phyloP scores from a whole-genome alignment of 2,888 invertebrate species.

The Lepidocyrtinus sp. region DNA sequence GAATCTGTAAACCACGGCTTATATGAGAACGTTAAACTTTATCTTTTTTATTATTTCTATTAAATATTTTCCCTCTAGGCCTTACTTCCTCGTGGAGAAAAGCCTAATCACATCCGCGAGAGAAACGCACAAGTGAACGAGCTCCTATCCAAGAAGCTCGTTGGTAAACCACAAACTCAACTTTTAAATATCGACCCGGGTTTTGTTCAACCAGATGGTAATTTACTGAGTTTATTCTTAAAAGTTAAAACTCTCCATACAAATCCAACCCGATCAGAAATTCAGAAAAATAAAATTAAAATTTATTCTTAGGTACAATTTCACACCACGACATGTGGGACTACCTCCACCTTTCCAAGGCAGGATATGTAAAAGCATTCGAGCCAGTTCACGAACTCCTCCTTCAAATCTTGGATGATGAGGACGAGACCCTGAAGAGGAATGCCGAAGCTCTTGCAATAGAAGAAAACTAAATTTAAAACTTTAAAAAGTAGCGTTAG shows the following conservation, averaged over 20 bases:
- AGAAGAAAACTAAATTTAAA: conserved; percentile 38
- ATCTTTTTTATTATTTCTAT: conserved; percentile 1
- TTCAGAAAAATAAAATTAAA: no score
- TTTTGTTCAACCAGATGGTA: conserved; percentile 81
- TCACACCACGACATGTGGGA: conserved; percentile 94
- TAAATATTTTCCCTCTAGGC: conserved; percentile 77
- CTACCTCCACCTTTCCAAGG: conserved; percentile 88
- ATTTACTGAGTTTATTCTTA: no score
- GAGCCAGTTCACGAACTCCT: conserved; percentile 87
- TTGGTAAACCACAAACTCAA: conserved; percentile 78
- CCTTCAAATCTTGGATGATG: conserved; percentile 83
- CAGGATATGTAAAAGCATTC: conserved; percentile 89
- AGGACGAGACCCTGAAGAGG: conserved; percentile 41
- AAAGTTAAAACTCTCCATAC: no score
- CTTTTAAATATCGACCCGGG: conserved; percentile 86
- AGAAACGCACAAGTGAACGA: conserved; percentile 85
- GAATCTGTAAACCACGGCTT: no score
- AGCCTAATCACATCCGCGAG: conserved; percentile 85
- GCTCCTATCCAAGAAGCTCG: conserved; percentile 79
- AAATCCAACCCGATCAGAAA: no score
- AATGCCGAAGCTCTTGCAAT: conserved; percentile 40
- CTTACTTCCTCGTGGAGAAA: conserved; percentile 88
- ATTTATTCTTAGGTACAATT: conserved; percentile 76
- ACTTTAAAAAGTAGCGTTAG: no score
- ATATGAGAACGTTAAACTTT: conserved; percentile 17